These are phyloP conservation scores for Protophormia terraenovae DNA, from an alignment of 2,888 invertebrate species.

Conservation along the genomic window DNA sequence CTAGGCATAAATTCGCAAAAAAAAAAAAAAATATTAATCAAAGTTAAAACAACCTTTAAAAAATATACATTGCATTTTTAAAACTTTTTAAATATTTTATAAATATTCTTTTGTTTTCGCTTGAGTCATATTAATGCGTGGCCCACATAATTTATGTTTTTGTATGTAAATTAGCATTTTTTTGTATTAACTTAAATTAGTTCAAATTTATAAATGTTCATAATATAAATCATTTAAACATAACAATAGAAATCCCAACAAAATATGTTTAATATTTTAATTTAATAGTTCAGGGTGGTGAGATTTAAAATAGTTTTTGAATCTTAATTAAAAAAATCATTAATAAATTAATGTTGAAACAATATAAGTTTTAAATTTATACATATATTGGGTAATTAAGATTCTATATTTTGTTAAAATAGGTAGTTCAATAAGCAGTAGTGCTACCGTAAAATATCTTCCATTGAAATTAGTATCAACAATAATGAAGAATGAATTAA, in stretches of 20 bases:
- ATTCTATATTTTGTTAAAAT: no score
- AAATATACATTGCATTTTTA: background rate
- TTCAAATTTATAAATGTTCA: background rate
- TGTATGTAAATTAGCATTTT: background rate
- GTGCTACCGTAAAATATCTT: no score
- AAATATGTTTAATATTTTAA: background rate
- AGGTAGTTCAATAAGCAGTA: no score
- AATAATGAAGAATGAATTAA: no score
- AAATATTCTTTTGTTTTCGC: slow-evolving; percentile 3
- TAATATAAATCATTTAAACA: background rate
- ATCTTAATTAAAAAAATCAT: background rate
- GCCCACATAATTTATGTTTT: background rate
- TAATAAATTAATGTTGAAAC: background rate
- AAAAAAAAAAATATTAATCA: background rate
- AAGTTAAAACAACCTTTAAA: background rate
- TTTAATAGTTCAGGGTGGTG: background rate
- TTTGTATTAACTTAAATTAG: background rate
- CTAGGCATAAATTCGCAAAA: background rate
- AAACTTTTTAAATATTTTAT: background rate
- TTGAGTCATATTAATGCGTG: background rate
- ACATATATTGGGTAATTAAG: no score
- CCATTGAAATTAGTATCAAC: no score
- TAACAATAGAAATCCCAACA: background rate
- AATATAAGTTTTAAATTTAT: no score
- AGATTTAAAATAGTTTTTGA: background rate